Conservation (phyloP, 2,797 vertebrate genomes). For the Strix occidentalis region DNA sequence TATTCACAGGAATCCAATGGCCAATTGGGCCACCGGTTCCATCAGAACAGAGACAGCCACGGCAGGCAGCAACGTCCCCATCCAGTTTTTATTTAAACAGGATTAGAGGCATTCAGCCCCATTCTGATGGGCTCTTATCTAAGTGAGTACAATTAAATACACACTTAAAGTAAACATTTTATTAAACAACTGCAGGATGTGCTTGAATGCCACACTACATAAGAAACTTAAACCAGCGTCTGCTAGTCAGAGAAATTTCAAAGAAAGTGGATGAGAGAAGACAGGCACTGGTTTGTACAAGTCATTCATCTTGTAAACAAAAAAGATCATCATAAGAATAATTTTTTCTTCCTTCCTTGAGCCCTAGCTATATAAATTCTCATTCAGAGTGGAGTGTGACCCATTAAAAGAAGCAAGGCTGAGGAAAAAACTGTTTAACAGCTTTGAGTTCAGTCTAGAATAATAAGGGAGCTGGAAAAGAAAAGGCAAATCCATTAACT, state of each 20-base stretch:
- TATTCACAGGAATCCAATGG: not conserved
- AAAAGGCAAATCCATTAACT: not conserved
- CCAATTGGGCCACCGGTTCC: not conserved
- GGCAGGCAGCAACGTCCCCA: not conserved
- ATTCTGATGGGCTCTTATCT: not conserved
- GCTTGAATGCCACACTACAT: fast-evolving
- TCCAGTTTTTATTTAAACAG: not conserved
- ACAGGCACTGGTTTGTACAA: not conserved
- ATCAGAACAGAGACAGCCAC: not conserved
- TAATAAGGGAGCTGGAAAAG: not conserved
- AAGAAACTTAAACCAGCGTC: not conserved
- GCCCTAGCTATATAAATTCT: not conserved
- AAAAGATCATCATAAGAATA: not conserved
- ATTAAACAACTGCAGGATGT: not conserved
- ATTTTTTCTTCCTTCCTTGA: not conserved
- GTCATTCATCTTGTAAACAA: not conserved
- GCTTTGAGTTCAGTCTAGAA: not conserved
- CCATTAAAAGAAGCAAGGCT: not conserved
- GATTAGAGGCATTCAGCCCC: not conserved
- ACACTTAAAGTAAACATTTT: not conserved
- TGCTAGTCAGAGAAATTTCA: not conserved
- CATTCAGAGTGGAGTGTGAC: not conserved
- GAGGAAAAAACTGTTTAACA: not conserved
- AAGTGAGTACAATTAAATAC: not conserved
- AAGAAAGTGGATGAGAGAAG: not conserved